phyloP scores from a whole-genome alignment of 2,797 vertebrate species.

The Esox lucius region DNA sequence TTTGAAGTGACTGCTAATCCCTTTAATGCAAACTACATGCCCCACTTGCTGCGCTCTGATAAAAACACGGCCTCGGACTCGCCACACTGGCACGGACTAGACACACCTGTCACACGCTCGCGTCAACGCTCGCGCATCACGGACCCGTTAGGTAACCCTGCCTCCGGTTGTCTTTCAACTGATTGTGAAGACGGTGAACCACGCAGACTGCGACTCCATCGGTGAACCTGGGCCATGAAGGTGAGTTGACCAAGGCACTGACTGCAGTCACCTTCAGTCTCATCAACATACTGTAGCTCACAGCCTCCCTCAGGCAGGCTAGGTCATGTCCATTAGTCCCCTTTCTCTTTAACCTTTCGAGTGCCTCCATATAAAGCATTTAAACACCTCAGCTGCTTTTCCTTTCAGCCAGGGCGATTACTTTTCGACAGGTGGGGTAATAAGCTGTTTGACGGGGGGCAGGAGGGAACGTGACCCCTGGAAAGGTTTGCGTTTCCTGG shows the following conservation, averaged over 20 bases:
- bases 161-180: neutral
- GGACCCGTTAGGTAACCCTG: neutral
- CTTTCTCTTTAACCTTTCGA: constrained; percentile 65
- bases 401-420: constrained; percentile 89
- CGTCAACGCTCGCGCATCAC: constrained; percentile 12
- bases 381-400: constrained; percentile 78
- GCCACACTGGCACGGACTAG: constrained; percentile 72
- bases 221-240: constrained; percentile 9
- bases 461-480: constrained; percentile 83
- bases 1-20: constrained; percentile 86
- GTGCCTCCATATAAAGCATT: constrained; percentile 78
- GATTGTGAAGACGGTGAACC: neutral
- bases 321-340: constrained; percentile 55
- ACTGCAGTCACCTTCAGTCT: constrained; percentile 62
- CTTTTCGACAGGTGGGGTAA: constrained; percentile 95
- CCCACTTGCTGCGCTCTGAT: constrained; percentile 78
- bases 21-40: constrained; percentile 85
- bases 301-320: constrained; percentile 42
- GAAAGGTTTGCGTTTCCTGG: constrained; percentile 78
- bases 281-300: constrained; percentile 37
- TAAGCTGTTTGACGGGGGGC: constrained; percentile 94
- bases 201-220: neutral
- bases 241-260: constrained; percentile 47
- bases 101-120: constrained; percentile 74
- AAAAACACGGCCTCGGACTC: constrained; percentile 78